Conservation (phyloP, 2,113 vertebrate genomes). For the Passer domesticus region DNA sequence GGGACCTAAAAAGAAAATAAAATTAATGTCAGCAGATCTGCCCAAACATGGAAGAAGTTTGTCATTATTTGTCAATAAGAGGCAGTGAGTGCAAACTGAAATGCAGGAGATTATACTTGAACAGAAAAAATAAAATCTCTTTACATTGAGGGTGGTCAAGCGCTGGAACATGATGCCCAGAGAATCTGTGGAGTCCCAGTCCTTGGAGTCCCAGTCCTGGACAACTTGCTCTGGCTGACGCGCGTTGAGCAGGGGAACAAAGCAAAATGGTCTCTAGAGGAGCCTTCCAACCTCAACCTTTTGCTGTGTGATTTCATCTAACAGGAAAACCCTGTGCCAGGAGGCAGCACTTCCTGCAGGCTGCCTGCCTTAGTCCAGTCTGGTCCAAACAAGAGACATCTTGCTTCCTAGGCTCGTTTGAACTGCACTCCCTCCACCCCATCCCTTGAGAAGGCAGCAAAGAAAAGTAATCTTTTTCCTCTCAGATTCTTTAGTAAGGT, state of each 20-base stretch:
- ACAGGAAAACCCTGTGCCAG: neutral
- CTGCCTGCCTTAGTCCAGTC: neutral
- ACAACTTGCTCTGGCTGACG: neutral
- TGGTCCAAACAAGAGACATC: neutral
- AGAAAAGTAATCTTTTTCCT: neutral
- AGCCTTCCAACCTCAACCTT: neutral
- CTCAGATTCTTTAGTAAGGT: neutral
- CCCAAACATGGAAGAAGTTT: neutral
- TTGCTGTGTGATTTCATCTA: neutral
- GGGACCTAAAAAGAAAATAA: neutral
- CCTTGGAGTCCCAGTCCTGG: neutral
- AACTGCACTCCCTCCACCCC: neutral
- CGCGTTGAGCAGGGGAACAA: neutral
- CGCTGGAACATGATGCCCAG: neutral
- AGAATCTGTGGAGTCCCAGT: neutral
- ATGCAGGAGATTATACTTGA: neutral
- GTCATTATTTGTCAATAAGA: neutral
- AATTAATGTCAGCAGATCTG: neutral
- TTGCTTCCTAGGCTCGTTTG: neutral
- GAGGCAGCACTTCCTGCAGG: neutral
- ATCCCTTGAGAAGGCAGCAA: neutral
- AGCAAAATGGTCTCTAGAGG: neutral
- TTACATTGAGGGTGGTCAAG: neutral
- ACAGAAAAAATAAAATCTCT: neutral
- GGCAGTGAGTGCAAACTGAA: neutral